Conservation (phyloP, 2,888 invertebrate species). For the Sarcophaga variegata region DNA sequence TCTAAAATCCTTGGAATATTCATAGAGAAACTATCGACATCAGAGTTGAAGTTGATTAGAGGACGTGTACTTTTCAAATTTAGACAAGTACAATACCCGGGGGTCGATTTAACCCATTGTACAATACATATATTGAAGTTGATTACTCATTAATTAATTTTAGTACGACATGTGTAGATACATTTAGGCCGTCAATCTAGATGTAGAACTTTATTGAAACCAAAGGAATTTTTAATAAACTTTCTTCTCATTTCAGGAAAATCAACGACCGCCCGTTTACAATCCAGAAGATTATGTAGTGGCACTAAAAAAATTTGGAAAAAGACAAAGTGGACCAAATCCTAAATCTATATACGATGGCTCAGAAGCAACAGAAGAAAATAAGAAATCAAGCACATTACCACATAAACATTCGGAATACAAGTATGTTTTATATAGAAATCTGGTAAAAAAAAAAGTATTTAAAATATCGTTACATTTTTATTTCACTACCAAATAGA, state of each 20-base stretch:
- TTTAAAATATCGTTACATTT: slow-evolving; percentile 12
- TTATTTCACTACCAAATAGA: slow-evolving; percentile 78
- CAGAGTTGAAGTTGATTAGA: too few relatives aligned
- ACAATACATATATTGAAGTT: too few relatives aligned
- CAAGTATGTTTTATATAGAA: slow-evolving; percentile 75
- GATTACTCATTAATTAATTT: too few relatives aligned
- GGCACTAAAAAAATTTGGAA: slow-evolving; percentile 90
- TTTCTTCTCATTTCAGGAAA: slow-evolving; percentile 84
- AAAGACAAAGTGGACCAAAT: slow-evolving; percentile 75
- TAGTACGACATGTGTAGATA: too few relatives aligned
- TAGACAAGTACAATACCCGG: too few relatives aligned
- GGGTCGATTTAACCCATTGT: too few relatives aligned
- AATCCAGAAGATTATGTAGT: slow-evolving; percentile 94
- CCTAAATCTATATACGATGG: slow-evolving; percentile 81
- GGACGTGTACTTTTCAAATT: too few relatives aligned
- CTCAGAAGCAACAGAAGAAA: slow-evolving; percentile 71
- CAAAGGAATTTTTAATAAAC: background rate
- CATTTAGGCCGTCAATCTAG: too few relatives aligned
- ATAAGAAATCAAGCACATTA: slow-evolving; percentile 77
- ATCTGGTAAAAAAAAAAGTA: background rate
- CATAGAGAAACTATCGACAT: too few relatives aligned
- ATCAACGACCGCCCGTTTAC: slow-evolving; percentile 93
- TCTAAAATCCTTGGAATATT: too few relatives aligned
- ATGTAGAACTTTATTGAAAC: too few relatives aligned
- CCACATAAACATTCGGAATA: slow-evolving; percentile 81